Percentiles rank a stretch among this genome's conserved stretches.
Evolutionary conservation across 1,140 invertebrate species (phyloP).

Genomic region (Pogonomyrmex californicus): DNA sequence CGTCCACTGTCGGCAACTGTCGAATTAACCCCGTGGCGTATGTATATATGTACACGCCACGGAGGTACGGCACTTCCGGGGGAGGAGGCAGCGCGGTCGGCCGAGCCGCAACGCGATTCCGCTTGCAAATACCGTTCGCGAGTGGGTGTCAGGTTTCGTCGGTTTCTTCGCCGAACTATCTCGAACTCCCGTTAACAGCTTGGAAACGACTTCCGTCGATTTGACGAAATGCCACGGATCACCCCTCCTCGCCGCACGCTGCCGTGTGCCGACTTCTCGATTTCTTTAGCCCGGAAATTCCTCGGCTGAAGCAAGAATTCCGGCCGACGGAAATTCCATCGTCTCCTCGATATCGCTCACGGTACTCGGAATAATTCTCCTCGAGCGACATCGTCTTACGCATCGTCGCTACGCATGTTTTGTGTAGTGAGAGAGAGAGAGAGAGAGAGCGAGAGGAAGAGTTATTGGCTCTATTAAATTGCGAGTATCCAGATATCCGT

Average conservation of each 20-base stretch:
- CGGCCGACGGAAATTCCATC: conserved; percentile 56
- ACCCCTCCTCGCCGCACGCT: background rate
- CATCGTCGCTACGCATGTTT: conserved; percentile 24
- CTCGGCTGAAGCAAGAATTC: conserved; percentile 53
- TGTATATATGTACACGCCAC: conserved; percentile 60
- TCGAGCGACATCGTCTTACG: conserved; percentile 15
- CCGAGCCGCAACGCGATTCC: conserved; percentile 56
- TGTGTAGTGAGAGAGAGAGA: background rate
- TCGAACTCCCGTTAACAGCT: conserved; percentile 47
- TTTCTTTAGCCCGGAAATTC: conserved; percentile 60
- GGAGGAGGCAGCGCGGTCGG: conserved; percentile 53
- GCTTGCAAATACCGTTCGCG: conserved; percentile 66
- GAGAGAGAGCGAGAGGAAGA: background rate
- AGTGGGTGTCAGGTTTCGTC: conserved; percentile 72
- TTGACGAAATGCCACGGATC: conserved; percentile 45
- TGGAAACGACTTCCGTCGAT: conserved; percentile 68
- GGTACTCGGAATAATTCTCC: conserved; percentile 40
- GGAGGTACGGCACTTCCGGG: conserved; percentile 59
- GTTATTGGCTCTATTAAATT: conserved; percentile 6
- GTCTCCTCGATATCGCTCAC: conserved; percentile 33
- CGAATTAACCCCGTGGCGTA: conserved; percentile 67
- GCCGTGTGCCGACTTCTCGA: conserved; percentile 32
- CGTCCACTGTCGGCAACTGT: conserved; percentile 71
- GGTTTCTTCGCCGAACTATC: conserved; percentile 73
- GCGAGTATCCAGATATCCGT: background rate